Evolutionary conservation across 2,113 vertebrate species (phyloP).

Genomic region (Mus musculus): DNA sequence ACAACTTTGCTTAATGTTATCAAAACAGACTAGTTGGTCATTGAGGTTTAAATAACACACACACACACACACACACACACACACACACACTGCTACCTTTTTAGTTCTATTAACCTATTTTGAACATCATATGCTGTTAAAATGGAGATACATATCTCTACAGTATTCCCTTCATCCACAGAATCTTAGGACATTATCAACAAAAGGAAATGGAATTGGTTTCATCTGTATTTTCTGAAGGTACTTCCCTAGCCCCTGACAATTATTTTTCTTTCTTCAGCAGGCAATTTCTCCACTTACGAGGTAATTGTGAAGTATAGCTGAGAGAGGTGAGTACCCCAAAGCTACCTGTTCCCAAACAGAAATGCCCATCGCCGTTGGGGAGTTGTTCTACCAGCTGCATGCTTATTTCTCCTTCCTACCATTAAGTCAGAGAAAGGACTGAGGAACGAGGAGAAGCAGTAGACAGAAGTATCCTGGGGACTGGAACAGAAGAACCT

Average conservation of each 20-base stretch:
- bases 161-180: background rate
- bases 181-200: background rate
- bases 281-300: background rate
- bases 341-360: background rate
- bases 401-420: background rate
- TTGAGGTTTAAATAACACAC: background rate
- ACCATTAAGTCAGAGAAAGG: background rate
- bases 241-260: background rate
- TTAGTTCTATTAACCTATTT: background rate
- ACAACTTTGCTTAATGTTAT: background rate
- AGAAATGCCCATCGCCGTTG: background rate
- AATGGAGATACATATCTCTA: constrained; percentile 24
- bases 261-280: constrained; percentile 42
- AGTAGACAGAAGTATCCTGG: too few species aligned
- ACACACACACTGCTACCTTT: background rate
- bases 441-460: background rate
- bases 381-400: background rate
- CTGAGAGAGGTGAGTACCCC: background rate
- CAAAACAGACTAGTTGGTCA: background rate
- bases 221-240: constrained; percentile 24
- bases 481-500: background rate
- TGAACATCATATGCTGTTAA: background rate
- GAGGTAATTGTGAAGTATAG: background rate
- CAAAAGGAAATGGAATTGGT: background rate
- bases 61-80: background rate